Percentiles rank a stretch among this genome's conserved stretches.
These are phyloP conservation scores for Corythornis vintsioides DNA, from an alignment of 2,113 vertebrate species.

Conservation along the genomic window DNA sequence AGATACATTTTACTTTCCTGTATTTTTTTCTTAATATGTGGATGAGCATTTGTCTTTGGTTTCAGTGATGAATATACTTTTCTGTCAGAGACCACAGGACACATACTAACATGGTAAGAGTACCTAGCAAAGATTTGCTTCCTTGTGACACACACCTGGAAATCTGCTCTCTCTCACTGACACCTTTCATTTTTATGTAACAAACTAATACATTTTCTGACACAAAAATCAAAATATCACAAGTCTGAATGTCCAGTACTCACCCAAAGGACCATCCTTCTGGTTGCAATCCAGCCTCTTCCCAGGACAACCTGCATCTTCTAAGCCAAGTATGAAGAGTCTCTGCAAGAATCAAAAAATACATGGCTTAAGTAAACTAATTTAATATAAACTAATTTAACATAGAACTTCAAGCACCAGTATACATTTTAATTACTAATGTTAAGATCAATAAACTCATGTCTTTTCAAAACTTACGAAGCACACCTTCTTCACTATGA, in stretches of 20 bases:
- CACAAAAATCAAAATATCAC: background rate
- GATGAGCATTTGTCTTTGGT: background rate
- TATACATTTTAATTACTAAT: background rate
- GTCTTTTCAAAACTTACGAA: background rate
- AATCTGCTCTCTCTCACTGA: background rate
- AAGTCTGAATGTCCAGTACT: background rate
- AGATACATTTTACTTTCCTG: background rate
- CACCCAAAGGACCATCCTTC: background rate
- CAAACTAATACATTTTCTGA: background rate
- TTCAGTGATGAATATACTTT: background rate
- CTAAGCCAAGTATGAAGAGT: background rate
- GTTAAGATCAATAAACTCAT: background rate
- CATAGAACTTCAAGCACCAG: background rate
- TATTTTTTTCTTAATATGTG: background rate
- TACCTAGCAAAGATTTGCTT: background rate
- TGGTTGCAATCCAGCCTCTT: background rate
- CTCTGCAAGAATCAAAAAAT: background rate
- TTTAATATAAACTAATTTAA: background rate
- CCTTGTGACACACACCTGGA: background rate
- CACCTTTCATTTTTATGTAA: background rate
- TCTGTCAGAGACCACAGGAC: background rate
- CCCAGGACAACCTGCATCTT: accelerated
- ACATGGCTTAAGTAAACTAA: background rate
- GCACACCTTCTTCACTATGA: background rate
- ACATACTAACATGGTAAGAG: background rate